These are phyloP conservation scores for Solenopsis invicta DNA, from an alignment of 1,140 invertebrate species.

Conservation along the genomic window DNA sequence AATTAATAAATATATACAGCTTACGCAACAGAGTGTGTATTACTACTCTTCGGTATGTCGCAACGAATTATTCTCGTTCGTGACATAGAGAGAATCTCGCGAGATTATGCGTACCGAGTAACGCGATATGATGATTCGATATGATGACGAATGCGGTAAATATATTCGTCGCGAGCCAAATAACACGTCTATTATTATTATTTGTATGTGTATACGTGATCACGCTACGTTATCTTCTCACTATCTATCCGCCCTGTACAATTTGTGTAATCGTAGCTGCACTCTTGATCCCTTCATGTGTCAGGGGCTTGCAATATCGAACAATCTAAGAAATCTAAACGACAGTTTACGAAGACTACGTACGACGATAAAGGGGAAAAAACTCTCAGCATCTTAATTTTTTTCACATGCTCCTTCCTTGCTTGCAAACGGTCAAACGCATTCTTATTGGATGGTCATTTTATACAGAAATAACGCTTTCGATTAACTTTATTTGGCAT, in stretches of 20 bases:
- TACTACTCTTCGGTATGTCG: slow-evolving; percentile 41
- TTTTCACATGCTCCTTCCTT: background rate
- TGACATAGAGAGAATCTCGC: slow-evolving; percentile 23
- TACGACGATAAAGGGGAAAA: slow-evolving; percentile 27
- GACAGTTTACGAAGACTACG: slow-evolving; percentile 29
- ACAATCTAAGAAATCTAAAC: slow-evolving; percentile 39
- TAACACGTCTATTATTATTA: slow-evolving; percentile 15
- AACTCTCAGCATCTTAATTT: slow-evolving; percentile 11
- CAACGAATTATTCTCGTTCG: slow-evolving; percentile 39
- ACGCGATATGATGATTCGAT: slow-evolving; percentile 40
- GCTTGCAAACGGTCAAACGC: background rate
- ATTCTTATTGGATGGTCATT: background rate
- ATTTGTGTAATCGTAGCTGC: slow-evolving; percentile 11
- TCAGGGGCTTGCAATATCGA: slow-evolving; percentile 19
- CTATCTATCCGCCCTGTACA: slow-evolving; percentile 1
- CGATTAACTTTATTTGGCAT: background rate
- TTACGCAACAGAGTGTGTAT: slow-evolving; percentile 11
- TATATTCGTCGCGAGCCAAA: slow-evolving; percentile 26
- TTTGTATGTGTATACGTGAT: background rate
- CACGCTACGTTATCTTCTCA: background rate
- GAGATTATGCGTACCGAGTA: slow-evolving; percentile 12
- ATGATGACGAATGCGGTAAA: slow-evolving; percentile 25
- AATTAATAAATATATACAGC: slow-evolving; percentile 52
- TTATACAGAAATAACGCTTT: slow-evolving; percentile 5
- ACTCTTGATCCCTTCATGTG: slow-evolving; percentile 18